A percentile compares a stretch with the other conserved stretches of the same genome.
phyloP scores from a whole-genome alignment of 2,113 vertebrate genomes.

The Ploceus nigricollis region DNA sequence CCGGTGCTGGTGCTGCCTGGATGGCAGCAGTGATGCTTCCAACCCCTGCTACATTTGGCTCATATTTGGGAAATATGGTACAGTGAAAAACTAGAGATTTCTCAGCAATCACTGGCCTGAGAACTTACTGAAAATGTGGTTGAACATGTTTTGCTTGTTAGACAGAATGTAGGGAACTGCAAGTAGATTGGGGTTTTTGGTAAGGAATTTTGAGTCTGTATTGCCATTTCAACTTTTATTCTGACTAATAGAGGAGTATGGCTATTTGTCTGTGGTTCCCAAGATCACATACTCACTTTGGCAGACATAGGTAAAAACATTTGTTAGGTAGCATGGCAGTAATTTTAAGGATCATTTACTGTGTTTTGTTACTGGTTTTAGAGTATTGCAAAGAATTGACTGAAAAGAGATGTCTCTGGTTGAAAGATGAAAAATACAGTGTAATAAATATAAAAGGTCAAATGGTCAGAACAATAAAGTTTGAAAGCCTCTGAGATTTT shows the following conservation, averaged over 20 bases:
- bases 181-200: background rate
- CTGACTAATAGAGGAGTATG: background rate
- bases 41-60: rapidly evolving
- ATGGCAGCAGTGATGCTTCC: background rate
- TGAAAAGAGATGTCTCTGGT: background rate
- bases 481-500: background rate
- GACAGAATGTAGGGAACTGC: background rate
- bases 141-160: background rate
- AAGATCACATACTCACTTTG: background rate
- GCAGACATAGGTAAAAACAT: background rate
- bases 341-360: background rate
- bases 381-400: background rate
- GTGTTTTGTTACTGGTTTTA: background rate
- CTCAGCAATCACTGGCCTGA: background rate
- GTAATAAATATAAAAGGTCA: background rate
- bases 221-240: background rate
- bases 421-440: background rate
- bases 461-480: background rate
- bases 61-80: background rate
- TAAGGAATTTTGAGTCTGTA: background rate
- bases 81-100: background rate
- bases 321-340: background rate
- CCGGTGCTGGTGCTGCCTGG: background rate
- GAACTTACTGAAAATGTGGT: background rate
- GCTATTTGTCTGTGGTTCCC: background rate